A percentile compares a stretch with the other conserved stretches of the same genome.
These are phyloP conservation scores for Pogonognathellus flavescens DNA, from an alignment of 1,140 invertebrate genomes.

Conservation along the genomic window DNA sequence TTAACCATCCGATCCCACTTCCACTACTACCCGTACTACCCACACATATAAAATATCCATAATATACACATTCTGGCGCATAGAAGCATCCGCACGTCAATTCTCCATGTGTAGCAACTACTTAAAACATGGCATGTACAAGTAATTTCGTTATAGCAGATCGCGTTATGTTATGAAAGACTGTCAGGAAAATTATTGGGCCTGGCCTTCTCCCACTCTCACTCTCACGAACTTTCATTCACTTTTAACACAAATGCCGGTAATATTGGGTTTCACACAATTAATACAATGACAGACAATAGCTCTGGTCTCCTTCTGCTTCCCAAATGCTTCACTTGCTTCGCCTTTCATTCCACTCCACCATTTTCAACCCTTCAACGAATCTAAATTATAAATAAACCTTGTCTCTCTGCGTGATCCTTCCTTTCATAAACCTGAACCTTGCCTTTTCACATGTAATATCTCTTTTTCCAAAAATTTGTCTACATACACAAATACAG, in stretches of 20 bases:
- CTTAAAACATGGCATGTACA: constrained; percentile 17
- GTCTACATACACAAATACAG: too few species aligned
- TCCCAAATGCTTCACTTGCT: not conserved
- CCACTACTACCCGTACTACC: not conserved
- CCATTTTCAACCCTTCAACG: too few species aligned
- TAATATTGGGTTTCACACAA: not conserved
- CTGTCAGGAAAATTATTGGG: not conserved
- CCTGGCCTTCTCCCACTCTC: not conserved
- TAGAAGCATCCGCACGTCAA: constrained; percentile 12
- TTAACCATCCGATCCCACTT: not conserved
- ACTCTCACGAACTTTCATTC: not conserved
- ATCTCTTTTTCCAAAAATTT: too few species aligned
- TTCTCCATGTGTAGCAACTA: not conserved
- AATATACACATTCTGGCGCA: not conserved
- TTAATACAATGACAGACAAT: constrained; percentile 2
- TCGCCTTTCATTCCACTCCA: too few species aligned
- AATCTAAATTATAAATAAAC: too few species aligned
- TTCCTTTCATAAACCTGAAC: too few species aligned
- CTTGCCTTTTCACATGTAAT: too few species aligned
- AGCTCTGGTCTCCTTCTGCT: not conserved
- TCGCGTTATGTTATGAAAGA: not conserved
- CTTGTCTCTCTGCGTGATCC: too few species aligned
- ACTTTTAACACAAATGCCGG: not conserved
- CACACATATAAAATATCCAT: not conserved
- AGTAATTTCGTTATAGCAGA: not conserved